Evolutionary conservation across 2,888 invertebrate species (phyloP).

Genomic region (Folsomia candida): DNA sequence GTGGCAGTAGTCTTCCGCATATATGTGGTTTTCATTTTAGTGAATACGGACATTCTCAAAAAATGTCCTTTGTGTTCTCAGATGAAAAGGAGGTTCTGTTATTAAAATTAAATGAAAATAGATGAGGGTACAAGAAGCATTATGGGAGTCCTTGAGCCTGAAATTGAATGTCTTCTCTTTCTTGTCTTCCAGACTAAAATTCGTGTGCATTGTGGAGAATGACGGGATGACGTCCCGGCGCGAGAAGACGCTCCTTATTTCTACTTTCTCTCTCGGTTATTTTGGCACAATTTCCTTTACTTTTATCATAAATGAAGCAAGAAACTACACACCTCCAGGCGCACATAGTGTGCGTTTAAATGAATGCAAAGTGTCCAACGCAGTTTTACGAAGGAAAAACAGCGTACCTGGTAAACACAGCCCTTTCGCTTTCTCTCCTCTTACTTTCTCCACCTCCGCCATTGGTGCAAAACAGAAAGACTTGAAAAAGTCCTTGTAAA

Average conservation of each 20-base stretch:
- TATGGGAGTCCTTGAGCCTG: background rate
- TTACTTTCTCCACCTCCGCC: background rate
- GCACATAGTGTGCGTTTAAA: background rate
- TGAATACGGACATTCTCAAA: too few relatives aligned
- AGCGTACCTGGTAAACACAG: background rate
- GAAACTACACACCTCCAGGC: background rate
- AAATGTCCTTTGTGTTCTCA: background rate
- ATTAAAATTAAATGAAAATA: slow-evolving; percentile 19
- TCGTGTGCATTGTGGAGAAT: background rate
- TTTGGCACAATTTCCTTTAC: background rate
- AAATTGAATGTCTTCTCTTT: background rate
- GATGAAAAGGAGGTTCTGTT: slow-evolving; percentile 1
- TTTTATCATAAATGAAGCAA: slow-evolving; percentile 5
- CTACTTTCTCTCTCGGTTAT: too few relatives aligned
- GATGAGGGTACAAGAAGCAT: slow-evolving; percentile 7
- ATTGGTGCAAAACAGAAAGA: too few relatives aligned
- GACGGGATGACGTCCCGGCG: background rate
- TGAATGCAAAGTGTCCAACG: background rate
- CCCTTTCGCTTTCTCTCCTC: background rate
- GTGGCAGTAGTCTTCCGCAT: too few relatives aligned
- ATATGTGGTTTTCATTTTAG: too few relatives aligned
- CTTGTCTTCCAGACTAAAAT: background rate
- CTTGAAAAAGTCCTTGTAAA: too few relatives aligned
- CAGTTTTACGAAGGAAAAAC: background rate
- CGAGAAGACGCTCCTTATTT: background rate